Conservation (phyloP, 2,113 vertebrate species). For the Potamarius usumacintae region DNA sequence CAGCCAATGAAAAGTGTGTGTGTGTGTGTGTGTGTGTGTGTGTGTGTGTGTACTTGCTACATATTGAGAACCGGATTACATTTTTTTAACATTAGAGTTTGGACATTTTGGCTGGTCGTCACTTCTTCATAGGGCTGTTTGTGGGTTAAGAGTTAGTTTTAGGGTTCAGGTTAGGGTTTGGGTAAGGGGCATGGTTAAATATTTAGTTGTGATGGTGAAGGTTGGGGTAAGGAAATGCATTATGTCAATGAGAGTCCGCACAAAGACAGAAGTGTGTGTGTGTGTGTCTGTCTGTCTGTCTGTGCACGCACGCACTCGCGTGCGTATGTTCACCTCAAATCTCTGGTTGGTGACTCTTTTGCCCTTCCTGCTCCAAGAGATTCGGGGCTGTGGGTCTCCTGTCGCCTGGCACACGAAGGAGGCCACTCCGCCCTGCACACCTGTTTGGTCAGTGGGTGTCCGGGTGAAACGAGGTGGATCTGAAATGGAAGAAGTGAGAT, state of each 20-base stretch:
- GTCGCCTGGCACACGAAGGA: conserved; percentile 96
- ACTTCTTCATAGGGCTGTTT: no score
- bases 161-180: no score
- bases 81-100: no score
- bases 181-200: no score
- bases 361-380: conserved; percentile 99
- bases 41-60: neutral
- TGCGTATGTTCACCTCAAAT: conserved; percentile 85
- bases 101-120: no score
- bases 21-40: neutral
- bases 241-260: no score
- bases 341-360: conserved; percentile 99
- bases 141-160: no score
- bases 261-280: neutral
- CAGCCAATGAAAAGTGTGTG: neutral
- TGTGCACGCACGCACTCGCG: no score
- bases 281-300: no score
- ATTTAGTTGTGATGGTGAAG: no score
- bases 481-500: conserved; percentile 63
- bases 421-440: conserved; percentile 94
- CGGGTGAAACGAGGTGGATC: conserved; percentile 91
- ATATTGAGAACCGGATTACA: no score
- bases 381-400: conserved; percentile 95
- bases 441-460: conserved; percentile 92
- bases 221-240: no score